Conservation (phyloP, 2,888 invertebrate genomes). For the Aricia artaxerxes region DNA sequence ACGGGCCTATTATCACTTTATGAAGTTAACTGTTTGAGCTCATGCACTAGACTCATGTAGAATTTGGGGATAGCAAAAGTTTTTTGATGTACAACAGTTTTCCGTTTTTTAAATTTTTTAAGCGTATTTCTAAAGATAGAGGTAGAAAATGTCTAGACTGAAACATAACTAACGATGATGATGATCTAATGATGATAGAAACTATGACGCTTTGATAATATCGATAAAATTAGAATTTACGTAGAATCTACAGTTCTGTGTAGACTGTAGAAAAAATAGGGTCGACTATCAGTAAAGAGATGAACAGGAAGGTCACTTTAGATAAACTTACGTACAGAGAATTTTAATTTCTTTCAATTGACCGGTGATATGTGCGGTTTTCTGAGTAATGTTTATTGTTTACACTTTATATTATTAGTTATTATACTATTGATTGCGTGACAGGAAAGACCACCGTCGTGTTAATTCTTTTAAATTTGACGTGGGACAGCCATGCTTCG, state of each 20-base stretch:
- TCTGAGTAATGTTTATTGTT: not conserved
- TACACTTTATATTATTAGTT: not conserved
- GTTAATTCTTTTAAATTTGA: too few relatives aligned
- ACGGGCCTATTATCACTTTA: slow-evolving; percentile 64
- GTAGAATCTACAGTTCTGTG: slow-evolving; percentile 48
- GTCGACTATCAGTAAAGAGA: slow-evolving; percentile 56
- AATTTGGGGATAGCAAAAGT: not conserved
- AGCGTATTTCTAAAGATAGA: too few relatives aligned
- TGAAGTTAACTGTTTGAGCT: slow-evolving; percentile 12
- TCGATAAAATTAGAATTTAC: slow-evolving; percentile 40
- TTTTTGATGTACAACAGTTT: not conserved
- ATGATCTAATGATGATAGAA: too few relatives aligned
- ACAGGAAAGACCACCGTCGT: too few relatives aligned
- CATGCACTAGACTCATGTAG: too few relatives aligned
- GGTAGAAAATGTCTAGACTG: not conserved
- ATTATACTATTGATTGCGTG: not conserved
- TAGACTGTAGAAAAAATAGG: slow-evolving; percentile 58
- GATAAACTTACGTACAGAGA: slow-evolving; percentile 34
- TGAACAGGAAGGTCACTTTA: slow-evolving; percentile 46
- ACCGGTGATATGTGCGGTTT: not conserved
- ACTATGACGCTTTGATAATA: slow-evolving; percentile 34
- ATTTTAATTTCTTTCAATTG: slow-evolving; percentile 6
- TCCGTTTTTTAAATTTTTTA: too few relatives aligned
- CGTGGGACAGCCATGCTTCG: too few relatives aligned
- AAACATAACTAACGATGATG: not conserved